A percentile compares a stretch with the other conserved stretches of the same genome.
phyloP scores from a whole-genome alignment of 2,888 invertebrate genomes.

The Tipula confusa region DNA sequence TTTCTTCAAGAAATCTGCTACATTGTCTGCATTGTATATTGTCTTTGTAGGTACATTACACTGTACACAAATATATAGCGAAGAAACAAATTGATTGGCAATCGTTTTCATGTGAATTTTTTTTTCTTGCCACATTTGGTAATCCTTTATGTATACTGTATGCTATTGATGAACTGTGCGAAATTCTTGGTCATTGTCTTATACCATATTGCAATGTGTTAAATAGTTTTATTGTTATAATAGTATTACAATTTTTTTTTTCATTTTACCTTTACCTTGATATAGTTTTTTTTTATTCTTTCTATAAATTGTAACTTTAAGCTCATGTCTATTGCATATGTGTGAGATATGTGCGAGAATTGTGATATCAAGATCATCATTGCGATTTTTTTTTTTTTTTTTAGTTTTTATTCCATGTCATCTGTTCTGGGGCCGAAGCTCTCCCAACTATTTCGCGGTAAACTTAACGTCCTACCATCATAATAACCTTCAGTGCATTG shows the following conservation, averaged over 20 bases:
- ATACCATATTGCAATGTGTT: background rate
- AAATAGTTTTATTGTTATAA: background rate
- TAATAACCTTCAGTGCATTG: too few relatives aligned
- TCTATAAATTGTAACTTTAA: background rate
- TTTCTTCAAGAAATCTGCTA: background rate
- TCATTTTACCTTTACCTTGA: conserved; percentile 7
- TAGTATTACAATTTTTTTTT: background rate
- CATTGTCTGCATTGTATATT: background rate
- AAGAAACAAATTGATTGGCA: conserved; percentile 21
- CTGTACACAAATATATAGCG: background rate
- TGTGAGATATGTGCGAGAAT: too few relatives aligned
- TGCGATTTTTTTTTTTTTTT: too few relatives aligned
- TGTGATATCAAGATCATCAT: too few relatives aligned
- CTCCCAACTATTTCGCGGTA: too few relatives aligned
- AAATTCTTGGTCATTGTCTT: conserved; percentile 25
- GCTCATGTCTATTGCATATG: background rate
- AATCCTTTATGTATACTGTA: background rate
- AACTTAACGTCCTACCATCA: too few relatives aligned
- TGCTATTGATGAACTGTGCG: background rate
- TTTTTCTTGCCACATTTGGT: background rate
- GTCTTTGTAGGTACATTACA: too few relatives aligned
- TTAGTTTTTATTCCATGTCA: too few relatives aligned
- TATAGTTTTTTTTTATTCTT: background rate
- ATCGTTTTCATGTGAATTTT: conserved; percentile 9
- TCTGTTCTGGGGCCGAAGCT: too few relatives aligned